Base-by-base conservation (phyloP, 37 sponge, comb jelly and placozoan species). In the Halichondria panicea region DNA sequence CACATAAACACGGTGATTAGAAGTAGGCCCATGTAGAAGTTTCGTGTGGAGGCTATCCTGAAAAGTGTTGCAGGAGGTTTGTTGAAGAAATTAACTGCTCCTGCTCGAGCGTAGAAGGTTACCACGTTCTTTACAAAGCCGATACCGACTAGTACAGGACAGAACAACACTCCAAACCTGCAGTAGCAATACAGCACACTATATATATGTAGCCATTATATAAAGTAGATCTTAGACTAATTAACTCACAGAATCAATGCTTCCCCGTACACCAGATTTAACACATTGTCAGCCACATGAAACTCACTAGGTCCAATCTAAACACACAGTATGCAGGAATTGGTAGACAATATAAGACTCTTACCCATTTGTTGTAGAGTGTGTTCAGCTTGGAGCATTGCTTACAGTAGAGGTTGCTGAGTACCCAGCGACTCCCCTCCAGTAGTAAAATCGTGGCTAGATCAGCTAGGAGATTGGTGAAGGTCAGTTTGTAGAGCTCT, bases 111-210 rank as follows among this genome's bases (percentile, higher is more conserved):
- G 81, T 92, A 92, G 77, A 92, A 92, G 46, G 84, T 60, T 44
- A 70, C 4, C 31, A 92, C 55, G 34, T 62, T 63, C 68, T 80
- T 92, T 0, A 80, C 27, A 22, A 80, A 63, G 32, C 61, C 79
- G 34, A 88, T 84, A 15, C 35, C 50, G 18, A 85, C 74, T 15
- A 92, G 81, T 59, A 92, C 65, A 3, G 92, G 92, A 36, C 85
- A 87, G 77, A 88, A 92, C 35, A 92, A 63, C 1, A 84, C 68
- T 36, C 92, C 92, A 55, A 92, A 31, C 66, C 92, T 91, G 52
- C 27, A 36, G 40, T 22, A n/a, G n/a, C n/a, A n/a, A n/a, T n/a
- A n/a, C n/a, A n/a, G n/a, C n/a, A n/a, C n/a, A n/a, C n/a, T n/a
- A n/a, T n/a, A n/a, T n/a, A n/a, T n/a, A n/a, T n/a, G n/a, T n/a